Evolutionary conservation across 2,888 invertebrate genomes (phyloP), one percentile per base, ranked within the genome.

Genomic region (Andrena bucephala): DNA sequence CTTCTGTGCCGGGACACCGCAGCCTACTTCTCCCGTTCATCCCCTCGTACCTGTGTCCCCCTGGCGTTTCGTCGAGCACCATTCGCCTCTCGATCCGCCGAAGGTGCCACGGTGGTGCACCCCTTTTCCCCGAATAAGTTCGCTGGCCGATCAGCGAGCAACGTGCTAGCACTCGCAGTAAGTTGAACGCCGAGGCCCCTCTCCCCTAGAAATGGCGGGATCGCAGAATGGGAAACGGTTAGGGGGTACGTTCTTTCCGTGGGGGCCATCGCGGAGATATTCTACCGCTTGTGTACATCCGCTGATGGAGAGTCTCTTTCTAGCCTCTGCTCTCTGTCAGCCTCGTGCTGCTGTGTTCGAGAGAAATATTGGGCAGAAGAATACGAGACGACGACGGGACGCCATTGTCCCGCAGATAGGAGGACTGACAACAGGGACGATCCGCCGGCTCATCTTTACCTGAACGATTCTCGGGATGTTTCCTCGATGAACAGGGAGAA

Each of bases 171-270:
- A 42, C 57, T 72, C 42, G 62, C 69, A 82, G 85, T 89, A 88
- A 89, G 84, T 85, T 89, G 42, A 42, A 42, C 42, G 24, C 4
- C 57, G 36, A 60, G 82, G 50, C 33, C 10, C 13, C 65, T 88
- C 90, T 91, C 92, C 90, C 88, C 87, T 88, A 86, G 78, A 70
- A 74, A 52, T 59, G 81, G 63, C 72, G 52, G 79, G 83, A 80
- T 79, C 79, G 82, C 79, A 91, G 92, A 92, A 93, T 91, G 87
- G 91, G 89, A 92, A 92, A 93, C 92, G 92, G 92, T 93, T 92
- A 90, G 90, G 89, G 42, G 90, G 90, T 88, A 90, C 90, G 91
- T 90, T 91, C 92, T 92, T 93, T 92, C 90, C 90, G 89, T 42
- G 89, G 89, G 89, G 42, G 85, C 77, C 82, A 76, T 78, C 82